Evolutionary conservation across 2,797 vertebrate genomes (phyloP).

Genomic region (Anabacerthia variegaticeps): DNA sequence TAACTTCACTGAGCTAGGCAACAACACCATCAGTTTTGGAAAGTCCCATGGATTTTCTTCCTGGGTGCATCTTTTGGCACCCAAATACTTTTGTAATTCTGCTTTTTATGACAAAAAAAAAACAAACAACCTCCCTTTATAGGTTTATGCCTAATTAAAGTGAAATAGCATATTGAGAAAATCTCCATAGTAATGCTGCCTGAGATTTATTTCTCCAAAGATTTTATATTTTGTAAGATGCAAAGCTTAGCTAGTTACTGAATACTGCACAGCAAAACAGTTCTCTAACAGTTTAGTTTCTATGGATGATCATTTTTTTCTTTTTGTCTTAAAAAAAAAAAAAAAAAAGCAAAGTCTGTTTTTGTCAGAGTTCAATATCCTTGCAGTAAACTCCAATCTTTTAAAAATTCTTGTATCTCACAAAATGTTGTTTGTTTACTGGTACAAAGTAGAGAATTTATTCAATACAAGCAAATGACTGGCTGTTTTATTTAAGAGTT

Average conservation of each 20-base stretch:
- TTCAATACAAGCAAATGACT: neutral
- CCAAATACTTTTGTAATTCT: neutral
- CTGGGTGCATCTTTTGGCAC: neutral
- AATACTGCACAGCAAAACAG: neutral
- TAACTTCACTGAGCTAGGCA: neutral
- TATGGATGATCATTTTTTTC: neutral
- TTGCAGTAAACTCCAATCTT: neutral
- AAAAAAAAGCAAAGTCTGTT: neutral
- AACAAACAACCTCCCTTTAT: rapidly evolving
- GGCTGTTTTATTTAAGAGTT: slow-evolving; percentile 32
- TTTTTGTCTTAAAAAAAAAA: neutral
- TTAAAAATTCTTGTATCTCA: neutral
- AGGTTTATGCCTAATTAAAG: neutral
- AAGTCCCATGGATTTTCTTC: neutral
- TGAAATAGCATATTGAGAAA: neutral
- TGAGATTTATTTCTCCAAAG: neutral
- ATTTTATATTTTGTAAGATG: neutral
- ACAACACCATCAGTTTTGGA: neutral
- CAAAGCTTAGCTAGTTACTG: neutral
- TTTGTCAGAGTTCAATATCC: neutral
- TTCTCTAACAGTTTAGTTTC: neutral
- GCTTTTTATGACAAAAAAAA: rapidly evolving
- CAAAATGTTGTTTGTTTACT: neutral
- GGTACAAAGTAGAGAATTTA: neutral
- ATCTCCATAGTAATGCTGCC: neutral